Conservation (phyloP, 2,797 vertebrate genomes). For the Rhynchonycteris naso region DNA sequence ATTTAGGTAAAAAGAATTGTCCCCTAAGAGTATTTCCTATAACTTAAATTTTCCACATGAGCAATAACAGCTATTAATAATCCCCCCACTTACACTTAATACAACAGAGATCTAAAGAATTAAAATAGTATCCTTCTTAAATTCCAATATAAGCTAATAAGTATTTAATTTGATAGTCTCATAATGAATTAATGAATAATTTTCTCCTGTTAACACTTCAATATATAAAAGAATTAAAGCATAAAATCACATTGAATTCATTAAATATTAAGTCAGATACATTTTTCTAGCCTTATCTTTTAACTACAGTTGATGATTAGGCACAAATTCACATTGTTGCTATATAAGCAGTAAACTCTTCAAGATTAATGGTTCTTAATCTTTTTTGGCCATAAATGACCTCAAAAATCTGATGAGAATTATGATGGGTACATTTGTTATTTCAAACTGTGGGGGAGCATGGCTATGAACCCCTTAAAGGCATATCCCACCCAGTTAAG, state of each 20-base stretch:
- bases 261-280: conserved; percentile 40
- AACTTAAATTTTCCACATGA: neutral
- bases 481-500: neutral
- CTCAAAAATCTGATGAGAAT: conserved; percentile 1
- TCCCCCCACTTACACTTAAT: neutral
- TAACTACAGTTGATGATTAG: neutral
- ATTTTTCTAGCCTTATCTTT: conserved; percentile 37
- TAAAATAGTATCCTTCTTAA: conserved; percentile 41
- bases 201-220: conserved; percentile 51
- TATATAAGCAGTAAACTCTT: conserved; percentile 1
- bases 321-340: neutral
- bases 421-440: neutral
- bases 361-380: conserved; percentile 38
- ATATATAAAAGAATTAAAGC: conserved; percentile 31
- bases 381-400: neutral
- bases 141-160: conserved; percentile 19
- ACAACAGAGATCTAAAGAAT: neutral
- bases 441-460: neutral
- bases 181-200: conserved; percentile 9
- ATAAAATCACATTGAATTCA: conserved; percentile 1
- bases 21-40: neutral
- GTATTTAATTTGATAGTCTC: conserved; percentile 16
- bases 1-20: neutral
- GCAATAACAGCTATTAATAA: conserved; percentile 9
- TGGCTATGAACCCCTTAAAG: neutral